phyloP scores from a whole-genome alignment of 2,113 vertebrate genomes.

The Rutilus rutilus region DNA sequence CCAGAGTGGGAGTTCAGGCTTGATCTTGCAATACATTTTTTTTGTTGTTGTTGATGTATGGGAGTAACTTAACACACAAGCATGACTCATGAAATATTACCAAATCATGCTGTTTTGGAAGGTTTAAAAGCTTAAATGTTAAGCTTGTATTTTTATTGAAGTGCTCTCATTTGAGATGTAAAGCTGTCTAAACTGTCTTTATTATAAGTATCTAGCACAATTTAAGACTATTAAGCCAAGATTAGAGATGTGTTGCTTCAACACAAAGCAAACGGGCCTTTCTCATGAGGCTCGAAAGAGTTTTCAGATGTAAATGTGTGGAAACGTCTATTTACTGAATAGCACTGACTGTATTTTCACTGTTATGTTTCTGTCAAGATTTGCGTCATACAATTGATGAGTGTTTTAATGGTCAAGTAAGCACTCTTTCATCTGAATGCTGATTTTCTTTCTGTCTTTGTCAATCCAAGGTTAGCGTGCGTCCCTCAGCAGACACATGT shows the following conservation, averaged over 20 bases:
- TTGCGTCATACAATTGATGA: background rate
- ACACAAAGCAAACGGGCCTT: background rate
- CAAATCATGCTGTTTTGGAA: background rate
- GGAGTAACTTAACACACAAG: background rate
- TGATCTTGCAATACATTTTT: background rate
- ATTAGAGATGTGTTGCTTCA: background rate
- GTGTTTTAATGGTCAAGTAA: slow-evolving; percentile 16
- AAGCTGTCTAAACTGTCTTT: background rate
- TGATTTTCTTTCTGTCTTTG: slow-evolving; percentile 9
- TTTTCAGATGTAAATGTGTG: background rate
- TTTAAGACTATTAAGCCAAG: background rate
- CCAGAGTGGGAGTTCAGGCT: background rate
- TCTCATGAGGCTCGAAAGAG: background rate
- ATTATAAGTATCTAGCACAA: background rate
- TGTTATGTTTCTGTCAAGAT: background rate
- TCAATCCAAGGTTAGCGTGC: slow-evolving; percentile 57
- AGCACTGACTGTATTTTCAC: background rate
- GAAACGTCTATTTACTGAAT: background rate
- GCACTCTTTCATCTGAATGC: background rate
- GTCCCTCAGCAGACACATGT: slow-evolving; percentile 59
- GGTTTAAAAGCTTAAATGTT: background rate
- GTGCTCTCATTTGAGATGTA: background rate
- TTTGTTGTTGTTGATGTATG: background rate
- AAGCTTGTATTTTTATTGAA: background rate
- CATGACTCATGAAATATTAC: background rate